Evolutionary conservation across 64 coral and sea anemone species (phyloP).

Genomic region (Cladopsammia gracilis): DNA sequence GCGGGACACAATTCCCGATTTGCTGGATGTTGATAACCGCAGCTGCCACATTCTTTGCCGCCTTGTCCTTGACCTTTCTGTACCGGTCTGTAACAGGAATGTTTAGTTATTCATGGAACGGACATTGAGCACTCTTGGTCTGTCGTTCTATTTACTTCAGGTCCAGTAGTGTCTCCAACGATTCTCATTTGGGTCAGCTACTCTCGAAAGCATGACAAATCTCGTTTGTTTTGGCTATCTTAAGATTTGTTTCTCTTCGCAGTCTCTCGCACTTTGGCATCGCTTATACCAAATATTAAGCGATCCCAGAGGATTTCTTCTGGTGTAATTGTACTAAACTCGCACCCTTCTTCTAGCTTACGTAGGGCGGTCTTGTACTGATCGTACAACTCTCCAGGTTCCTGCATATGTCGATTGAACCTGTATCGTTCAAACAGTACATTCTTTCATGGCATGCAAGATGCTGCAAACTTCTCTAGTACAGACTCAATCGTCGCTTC

Average conservation of each 20-base stretch:
- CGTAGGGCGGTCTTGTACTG: constrained; percentile 62
- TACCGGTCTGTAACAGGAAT: background rate
- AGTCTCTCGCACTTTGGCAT: no score
- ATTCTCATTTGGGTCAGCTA: constrained; percentile 53
- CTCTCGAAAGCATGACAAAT: constrained; percentile 48
- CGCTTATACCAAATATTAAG: constrained; percentile 66
- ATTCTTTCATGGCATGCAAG: background rate
- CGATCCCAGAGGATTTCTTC: constrained; percentile 66
- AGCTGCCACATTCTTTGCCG: constrained; percentile 42
- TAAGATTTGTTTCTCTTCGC: constrained; percentile 47
- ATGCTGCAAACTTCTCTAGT: constrained; percentile 1
- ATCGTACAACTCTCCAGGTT: constrained; percentile 59
- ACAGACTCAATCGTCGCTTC: constrained; percentile 1
- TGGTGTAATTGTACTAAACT: constrained; percentile 56
- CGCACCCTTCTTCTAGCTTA: constrained; percentile 52
- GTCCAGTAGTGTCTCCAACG: constrained; percentile 41
- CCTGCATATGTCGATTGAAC: constrained; percentile 41
- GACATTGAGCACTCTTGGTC: no score
- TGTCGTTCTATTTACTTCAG: background rate
- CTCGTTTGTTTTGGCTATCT: constrained; percentile 60
- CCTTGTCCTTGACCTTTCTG: background rate
- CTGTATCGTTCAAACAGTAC: background rate
- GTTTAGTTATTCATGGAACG: background rate
- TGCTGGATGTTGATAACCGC: constrained; percentile 54
- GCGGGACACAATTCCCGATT: constrained; percentile 68